Percentiles rank a stretch among this genome's conserved stretches.
These are phyloP conservation scores for Heliconius nattereri DNA, from an alignment of 1,140 invertebrate genomes.

Conservation along the genomic window DNA sequence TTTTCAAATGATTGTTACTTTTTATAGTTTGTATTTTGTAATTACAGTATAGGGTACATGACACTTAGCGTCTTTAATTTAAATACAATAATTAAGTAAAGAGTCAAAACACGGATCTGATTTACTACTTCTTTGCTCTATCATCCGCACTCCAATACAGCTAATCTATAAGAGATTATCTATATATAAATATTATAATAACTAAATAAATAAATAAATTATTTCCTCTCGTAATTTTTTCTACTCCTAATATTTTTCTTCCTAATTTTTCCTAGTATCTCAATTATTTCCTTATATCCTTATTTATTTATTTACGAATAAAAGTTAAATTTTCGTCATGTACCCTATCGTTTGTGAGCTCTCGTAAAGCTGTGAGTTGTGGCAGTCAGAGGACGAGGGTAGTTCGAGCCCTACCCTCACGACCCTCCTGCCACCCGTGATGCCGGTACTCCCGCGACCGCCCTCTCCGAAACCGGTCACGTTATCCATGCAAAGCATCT, in stretches of 20 bases:
- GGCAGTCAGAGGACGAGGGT: conserved; percentile 54
- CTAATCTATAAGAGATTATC: background rate
- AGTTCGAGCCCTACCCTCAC: conserved; percentile 59
- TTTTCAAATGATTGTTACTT: background rate
- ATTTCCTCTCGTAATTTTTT: background rate
- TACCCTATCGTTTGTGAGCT: conserved; percentile 3
- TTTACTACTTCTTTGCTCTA: background rate
- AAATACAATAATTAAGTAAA: no score
- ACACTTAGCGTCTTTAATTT: background rate
- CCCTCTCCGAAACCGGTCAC: conserved; percentile 50
- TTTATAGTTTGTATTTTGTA: background rate
- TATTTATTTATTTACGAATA: background rate
- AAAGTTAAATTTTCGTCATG: background rate
- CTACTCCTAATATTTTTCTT: background rate
- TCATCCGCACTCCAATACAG: no score
- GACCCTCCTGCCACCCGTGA: conserved; percentile 59
- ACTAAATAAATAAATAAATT: no score
- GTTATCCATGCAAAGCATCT: conserved; percentile 46
- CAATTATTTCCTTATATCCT: background rate
- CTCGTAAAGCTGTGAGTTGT: conserved; percentile 38
- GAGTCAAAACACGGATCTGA: background rate
- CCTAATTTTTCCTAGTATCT: background rate
- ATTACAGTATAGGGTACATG: conserved; percentile 11
- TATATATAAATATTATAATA: background rate
- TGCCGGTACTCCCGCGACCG: conserved; percentile 46